Evolutionary conservation across 2,888 invertebrate genomes (phyloP).

Genomic region (Amphimallon solstitiale): DNA sequence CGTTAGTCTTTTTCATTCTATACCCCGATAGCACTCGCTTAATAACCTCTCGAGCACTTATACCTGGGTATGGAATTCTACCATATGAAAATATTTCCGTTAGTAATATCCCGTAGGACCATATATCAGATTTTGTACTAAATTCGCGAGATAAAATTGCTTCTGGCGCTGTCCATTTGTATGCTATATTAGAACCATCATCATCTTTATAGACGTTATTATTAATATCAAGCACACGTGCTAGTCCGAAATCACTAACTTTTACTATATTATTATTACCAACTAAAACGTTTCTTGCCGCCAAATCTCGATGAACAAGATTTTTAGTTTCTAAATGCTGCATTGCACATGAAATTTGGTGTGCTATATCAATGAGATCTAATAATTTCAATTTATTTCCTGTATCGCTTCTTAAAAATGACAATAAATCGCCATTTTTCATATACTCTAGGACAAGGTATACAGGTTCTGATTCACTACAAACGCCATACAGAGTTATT

Average conservation of each 20-base stretch:
- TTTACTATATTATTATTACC: conserved; percentile 77
- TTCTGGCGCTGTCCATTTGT: conserved; percentile 98
- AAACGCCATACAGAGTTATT: conserved; percentile 75
- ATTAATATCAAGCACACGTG: conserved; percentile 96
- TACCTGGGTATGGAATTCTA: conserved; percentile 97
- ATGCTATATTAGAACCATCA: conserved; percentile 97
- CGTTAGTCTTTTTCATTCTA: conserved; percentile 94
- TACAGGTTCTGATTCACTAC: conserved; percentile 75
- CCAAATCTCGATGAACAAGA: conserved; percentile 94
- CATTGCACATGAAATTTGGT: conserved; percentile 95
- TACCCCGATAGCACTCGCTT: conserved; percentile 96
- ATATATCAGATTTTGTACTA: conserved; percentile 98
- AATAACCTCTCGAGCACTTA: conserved; percentile 96
- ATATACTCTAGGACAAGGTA: conserved; percentile 82
- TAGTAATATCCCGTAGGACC: conserved; percentile 95
- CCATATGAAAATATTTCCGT: conserved; percentile 97
- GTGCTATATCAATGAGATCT: conserved; percentile 94
- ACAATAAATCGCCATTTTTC: conserved; percentile 93
- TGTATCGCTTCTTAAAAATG: conserved; percentile 90
- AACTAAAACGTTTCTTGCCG: conserved; percentile 94
- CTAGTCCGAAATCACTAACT: conserved; percentile 95
- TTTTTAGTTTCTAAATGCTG: conserved; percentile 93
- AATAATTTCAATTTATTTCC: conserved; percentile 88
- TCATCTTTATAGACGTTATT: conserved; percentile 98
- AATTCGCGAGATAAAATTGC: conserved; percentile 95